phyloP scores from a whole-genome alignment of 2,888 invertebrate species.

The Drosophila prostipennis region DNA sequence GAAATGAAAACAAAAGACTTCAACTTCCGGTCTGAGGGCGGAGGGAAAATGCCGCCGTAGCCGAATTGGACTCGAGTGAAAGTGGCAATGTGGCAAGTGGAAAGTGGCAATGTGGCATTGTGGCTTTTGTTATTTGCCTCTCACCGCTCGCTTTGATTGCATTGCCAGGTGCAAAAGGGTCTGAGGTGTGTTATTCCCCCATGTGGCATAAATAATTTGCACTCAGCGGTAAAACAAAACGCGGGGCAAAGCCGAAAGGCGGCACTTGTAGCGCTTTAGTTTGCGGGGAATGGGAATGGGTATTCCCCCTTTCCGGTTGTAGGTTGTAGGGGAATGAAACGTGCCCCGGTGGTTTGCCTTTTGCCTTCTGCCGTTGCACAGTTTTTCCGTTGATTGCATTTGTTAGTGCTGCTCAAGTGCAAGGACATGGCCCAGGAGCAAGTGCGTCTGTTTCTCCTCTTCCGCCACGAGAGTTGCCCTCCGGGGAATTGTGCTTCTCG shows the following conservation, averaged over 20 bases:
- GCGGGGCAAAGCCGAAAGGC: conserved; percentile 42
- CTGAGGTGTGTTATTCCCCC: conserved; percentile 47
- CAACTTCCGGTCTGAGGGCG: conserved; percentile 66
- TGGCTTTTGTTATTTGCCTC: conserved; percentile 54
- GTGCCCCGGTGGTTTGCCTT: conserved; percentile 40
- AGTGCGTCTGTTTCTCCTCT: conserved; percentile 28
- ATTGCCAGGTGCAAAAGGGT: conserved; percentile 50
- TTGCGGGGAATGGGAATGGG: background rate
- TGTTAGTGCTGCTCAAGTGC: conserved; percentile 70
- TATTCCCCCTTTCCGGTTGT: conserved; percentile 28
- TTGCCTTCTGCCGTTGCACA: conserved; percentile 36
- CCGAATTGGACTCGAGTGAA: conserved; percentile 70
- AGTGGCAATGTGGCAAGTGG: conserved; percentile 63
- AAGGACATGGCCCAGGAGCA: conserved; percentile 57
- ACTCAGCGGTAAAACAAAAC: conserved; percentile 69
- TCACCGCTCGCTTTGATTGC: conserved; percentile 72
- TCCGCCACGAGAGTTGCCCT: conserved; percentile 6
- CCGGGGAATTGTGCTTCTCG: conserved; percentile 5
- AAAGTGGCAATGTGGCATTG: conserved; percentile 58
- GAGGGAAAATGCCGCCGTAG: conserved; percentile 30
- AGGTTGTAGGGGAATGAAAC: conserved; percentile 2
- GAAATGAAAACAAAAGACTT: conserved; percentile 81
- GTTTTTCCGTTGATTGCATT: conserved; percentile 50
- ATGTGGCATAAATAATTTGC: conserved; percentile 79
- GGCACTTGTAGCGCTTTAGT: conserved; percentile 55